These are phyloP conservation scores for Campodea augens DNA, from an alignment of 1,140 invertebrate species.

Conservation along the genomic window DNA sequence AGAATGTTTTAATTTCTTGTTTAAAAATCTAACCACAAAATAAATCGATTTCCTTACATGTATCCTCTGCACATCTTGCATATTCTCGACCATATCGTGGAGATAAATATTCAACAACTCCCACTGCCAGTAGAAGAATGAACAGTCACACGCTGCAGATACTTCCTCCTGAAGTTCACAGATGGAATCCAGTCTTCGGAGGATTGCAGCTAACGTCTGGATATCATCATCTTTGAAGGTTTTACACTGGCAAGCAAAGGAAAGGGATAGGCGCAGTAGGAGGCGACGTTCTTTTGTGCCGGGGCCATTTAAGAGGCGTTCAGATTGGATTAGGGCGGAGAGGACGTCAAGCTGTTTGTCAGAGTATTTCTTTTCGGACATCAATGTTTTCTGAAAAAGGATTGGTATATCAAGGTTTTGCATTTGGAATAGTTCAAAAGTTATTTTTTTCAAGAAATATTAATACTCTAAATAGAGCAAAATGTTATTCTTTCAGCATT, in stretches of 20 bases:
- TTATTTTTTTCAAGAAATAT: no score
- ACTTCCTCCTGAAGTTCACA: constrained; percentile 37
- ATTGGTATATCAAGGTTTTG: no score
- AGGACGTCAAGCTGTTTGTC: constrained; percentile 42
- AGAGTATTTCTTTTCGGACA: constrained; percentile 37
- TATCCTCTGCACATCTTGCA: constrained; percentile 36
- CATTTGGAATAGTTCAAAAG: no score
- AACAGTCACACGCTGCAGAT: constrained; percentile 42
- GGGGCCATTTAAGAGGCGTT: constrained; percentile 47
- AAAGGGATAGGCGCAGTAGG: constrained; percentile 42
- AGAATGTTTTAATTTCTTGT: no score
- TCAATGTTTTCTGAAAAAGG: constrained; percentile 27
- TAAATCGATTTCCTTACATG: constrained; percentile 31
- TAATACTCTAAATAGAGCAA: no score
- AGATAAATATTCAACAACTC: constrained; percentile 58
- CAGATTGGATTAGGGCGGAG: constrained; percentile 48
- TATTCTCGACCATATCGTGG: constrained; percentile 40
- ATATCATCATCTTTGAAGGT: constrained; percentile 31
- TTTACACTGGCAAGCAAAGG: constrained; percentile 35
- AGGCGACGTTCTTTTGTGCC: constrained; percentile 40
- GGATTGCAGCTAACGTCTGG: constrained; percentile 28
- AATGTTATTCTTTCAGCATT: no score
- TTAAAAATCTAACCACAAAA: no score
- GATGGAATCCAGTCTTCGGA: constrained; percentile 41
- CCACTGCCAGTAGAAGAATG: constrained; percentile 65